Conservation (phyloP, 2,888 invertebrate species). For the Xanthia togata region DNA sequence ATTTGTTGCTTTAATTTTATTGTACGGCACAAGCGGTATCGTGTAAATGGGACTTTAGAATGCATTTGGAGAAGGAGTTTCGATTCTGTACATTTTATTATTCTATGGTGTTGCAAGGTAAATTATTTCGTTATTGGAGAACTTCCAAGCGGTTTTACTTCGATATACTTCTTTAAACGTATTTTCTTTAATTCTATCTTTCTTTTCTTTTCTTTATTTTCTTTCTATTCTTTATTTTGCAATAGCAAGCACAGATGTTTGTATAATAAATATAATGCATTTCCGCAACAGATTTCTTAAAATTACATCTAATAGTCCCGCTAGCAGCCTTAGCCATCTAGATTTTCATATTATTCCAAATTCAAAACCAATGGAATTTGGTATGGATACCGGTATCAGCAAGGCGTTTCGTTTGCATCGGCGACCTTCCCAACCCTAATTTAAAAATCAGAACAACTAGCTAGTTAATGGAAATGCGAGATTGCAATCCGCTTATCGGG, state of each 20-base stretch:
- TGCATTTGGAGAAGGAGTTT: neutral
- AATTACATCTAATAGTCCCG: neutral
- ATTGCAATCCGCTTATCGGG: conserved; percentile 25
- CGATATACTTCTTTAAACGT: too few relatives aligned
- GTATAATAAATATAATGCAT: too few relatives aligned
- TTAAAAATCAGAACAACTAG: conserved; percentile 4
- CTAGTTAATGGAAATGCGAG: conserved; percentile 18
- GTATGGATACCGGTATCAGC: neutral
- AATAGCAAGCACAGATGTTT: too few relatives aligned
- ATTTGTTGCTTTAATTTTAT: too few relatives aligned
- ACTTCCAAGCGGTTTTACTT: conserved; percentile 56
- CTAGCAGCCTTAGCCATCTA: too few relatives aligned
- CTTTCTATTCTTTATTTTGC: too few relatives aligned
- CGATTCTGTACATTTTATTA: conserved; percentile 10
- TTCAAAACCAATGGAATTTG: neutral
- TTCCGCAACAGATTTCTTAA: too few relatives aligned
- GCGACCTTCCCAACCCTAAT: neutral
- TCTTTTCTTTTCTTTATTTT: too few relatives aligned
- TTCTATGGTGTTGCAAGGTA: conserved; percentile 35
- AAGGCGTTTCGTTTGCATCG: neutral
- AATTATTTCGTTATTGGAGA: conserved; percentile 62
- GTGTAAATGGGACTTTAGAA: neutral
- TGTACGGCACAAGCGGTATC: too few relatives aligned
- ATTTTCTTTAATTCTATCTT: too few relatives aligned
- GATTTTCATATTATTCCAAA: neutral